A percentile compares a stretch with the other conserved stretches of the same genome.
Evolutionary conservation across 2,113 vertebrate genomes (phyloP).

Genomic region (Zapornia atra): DNA sequence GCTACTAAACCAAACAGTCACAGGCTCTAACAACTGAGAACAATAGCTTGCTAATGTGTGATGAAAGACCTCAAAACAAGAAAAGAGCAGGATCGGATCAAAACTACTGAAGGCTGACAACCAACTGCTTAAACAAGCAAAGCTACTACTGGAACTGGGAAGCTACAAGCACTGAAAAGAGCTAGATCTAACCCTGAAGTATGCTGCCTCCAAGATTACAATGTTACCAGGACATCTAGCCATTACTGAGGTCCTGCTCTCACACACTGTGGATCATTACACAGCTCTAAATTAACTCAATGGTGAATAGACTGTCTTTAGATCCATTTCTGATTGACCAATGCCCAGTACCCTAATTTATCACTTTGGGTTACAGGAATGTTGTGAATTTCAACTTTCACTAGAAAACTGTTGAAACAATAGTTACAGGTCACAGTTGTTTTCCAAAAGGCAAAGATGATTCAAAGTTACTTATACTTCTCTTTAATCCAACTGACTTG

Average conservation of each 20-base stretch:
- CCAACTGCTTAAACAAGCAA: neutral
- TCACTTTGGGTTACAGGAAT: neutral
- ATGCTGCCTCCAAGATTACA: neutral
- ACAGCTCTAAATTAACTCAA: neutral
- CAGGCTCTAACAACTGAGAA: neutral
- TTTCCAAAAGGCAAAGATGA: neutral
- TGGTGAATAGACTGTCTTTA: neutral
- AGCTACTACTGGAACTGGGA: neutral
- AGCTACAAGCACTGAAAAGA: neutral
- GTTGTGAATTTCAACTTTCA: neutral
- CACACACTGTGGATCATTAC: neutral
- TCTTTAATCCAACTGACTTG: neutral
- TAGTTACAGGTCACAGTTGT: neutral
- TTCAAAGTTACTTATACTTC: neutral
- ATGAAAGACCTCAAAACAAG: neutral
- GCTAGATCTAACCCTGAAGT: neutral
- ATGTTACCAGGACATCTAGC: neutral
- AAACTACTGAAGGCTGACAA: neutral
- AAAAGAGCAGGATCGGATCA: neutral
- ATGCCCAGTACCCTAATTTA: neutral
- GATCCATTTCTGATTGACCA: neutral
- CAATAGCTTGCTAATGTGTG: neutral
- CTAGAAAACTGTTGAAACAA: neutral
- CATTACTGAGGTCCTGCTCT: neutral
- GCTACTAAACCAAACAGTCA: neutral